phyloP scores from a whole-genome alignment of 2,797 vertebrate genomes.

The Falco concolor region DNA sequence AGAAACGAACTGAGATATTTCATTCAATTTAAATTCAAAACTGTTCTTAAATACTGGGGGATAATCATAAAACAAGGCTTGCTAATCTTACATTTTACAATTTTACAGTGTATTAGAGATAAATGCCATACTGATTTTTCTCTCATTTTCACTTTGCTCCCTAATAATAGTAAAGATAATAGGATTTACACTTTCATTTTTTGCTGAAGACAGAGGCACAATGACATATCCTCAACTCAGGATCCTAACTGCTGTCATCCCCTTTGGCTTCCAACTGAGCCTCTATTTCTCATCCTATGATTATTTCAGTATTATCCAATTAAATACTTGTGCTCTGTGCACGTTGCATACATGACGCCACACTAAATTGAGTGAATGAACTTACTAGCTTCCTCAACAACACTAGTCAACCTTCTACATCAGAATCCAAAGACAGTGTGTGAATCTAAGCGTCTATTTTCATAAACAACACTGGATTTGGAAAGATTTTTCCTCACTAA shows the following conservation, averaged over 20 bases:
- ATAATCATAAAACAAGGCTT: not conserved
- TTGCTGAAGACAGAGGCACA: not conserved
- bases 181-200: not conserved
- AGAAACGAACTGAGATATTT: not conserved
- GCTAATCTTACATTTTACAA: fast-evolving
- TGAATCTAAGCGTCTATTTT: conserved; percentile 8
- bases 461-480: not conserved
- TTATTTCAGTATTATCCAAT: not conserved
- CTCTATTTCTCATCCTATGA: not conserved
- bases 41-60: not conserved
- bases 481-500: conserved; percentile 12
- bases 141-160: not conserved
- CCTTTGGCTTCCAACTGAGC: not conserved
- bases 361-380: not conserved
- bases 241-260: not conserved
- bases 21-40: not conserved
- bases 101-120: not conserved
- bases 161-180: not conserved
- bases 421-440: not conserved
- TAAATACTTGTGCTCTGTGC: not conserved
- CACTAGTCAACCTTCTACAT: not conserved
- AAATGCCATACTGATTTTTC: not conserved
- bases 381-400: not conserved
- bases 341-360: not conserved
- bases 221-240: not conserved